These are phyloP conservation scores for Yponomeuta sedellus DNA, from an alignment of 2,888 invertebrate species.

Conservation along the genomic window DNA sequence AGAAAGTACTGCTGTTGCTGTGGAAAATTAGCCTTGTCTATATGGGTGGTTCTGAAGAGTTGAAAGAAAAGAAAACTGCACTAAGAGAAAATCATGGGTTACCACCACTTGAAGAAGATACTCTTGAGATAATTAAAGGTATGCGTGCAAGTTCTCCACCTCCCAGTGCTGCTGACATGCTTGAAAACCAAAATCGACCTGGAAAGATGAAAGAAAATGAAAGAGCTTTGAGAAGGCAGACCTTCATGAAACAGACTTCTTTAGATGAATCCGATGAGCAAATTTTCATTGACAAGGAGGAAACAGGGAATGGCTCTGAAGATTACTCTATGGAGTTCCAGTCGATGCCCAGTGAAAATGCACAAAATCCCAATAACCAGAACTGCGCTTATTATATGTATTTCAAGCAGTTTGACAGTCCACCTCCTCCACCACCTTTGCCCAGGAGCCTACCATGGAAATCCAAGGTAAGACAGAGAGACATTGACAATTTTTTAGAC, in stretches of 20 bases:
- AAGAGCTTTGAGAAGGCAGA: constrained; percentile 82
- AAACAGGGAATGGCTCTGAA: constrained; percentile 78
- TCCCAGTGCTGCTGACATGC: constrained; percentile 91
- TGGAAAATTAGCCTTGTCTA: constrained; percentile 97
- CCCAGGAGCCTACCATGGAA: constrained; percentile 92
- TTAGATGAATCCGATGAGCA: constrained; percentile 85
- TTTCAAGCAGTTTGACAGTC: constrained; percentile 63
- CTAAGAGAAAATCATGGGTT: constrained; percentile 84
- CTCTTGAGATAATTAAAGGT: constrained; percentile 92
- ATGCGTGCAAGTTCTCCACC: constrained; percentile 98
- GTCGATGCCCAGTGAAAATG: constrained; percentile 53
- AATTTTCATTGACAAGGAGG: constrained; percentile 83
- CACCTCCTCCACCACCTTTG: constrained; percentile 64
- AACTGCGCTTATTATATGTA: constrained; percentile 63
- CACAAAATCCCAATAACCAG: constrained; percentile 51
- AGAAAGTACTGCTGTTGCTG: constrained; percentile 94
- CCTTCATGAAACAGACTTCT: constrained; percentile 94
- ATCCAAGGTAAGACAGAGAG: constrained; percentile 95
- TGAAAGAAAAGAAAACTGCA: constrained; percentile 85
- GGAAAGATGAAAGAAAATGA: constrained; percentile 78
- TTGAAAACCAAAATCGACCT: constrained; percentile 87
- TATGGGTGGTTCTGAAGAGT: constrained; percentile 91
- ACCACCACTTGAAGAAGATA: constrained; percentile 90
- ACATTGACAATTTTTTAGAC: constrained; percentile 94
- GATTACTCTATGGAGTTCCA: constrained; percentile 79